Evolutionary conservation across 1,140 invertebrate species (phyloP), one percentile per base, ranked within the genome.

Genomic region (Agraylea sexmaculata): DNA sequence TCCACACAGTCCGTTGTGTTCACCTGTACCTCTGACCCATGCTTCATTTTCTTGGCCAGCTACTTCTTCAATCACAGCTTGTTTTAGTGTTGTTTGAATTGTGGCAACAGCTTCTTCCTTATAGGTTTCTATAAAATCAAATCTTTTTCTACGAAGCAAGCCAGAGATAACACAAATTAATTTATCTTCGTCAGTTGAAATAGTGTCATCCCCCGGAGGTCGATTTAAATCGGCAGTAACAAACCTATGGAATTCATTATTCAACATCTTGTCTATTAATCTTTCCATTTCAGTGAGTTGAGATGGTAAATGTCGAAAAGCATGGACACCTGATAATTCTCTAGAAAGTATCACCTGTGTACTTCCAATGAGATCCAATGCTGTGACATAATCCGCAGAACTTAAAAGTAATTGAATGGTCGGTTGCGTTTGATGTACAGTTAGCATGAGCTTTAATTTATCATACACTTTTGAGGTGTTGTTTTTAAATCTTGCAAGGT

Each of bases 281-380:
- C 86, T 83, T 53, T 92, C 84, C 77, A 98, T 89, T 74, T 99
- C 95, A 43, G 80, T 83, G n/a, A 99, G 68, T 65, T 99, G 92
- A 31, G 87, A 89, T 47, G 88, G 83, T 46, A 98, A 69, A 69
- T 98, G 91, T 56, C 93, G 83, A 58, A 97, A 93, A 59, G 91
- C 89, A 53, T 89, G 85, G 31, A 96, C 76, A 18, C 90, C 91
- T 41, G 82, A 78, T 31, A 99, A 66, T 59, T 95, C 89, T 50
- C 86, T 80, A 3, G 75, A 70, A 10, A 98, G 67, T 43, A 98
- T 85, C 65, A 96, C 92, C 69, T 97, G 91, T 1, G 94, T 95
- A 2, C 90, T 93, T 40, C 86, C 77, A 48, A 99, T 99, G 30
- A 98, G 74, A 68, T 99, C 95, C 27, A 99, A 67, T 1, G 95